Base-by-base conservation (phyloP, 1,140 invertebrate genomes). In the Cotesia typhae region DNA sequence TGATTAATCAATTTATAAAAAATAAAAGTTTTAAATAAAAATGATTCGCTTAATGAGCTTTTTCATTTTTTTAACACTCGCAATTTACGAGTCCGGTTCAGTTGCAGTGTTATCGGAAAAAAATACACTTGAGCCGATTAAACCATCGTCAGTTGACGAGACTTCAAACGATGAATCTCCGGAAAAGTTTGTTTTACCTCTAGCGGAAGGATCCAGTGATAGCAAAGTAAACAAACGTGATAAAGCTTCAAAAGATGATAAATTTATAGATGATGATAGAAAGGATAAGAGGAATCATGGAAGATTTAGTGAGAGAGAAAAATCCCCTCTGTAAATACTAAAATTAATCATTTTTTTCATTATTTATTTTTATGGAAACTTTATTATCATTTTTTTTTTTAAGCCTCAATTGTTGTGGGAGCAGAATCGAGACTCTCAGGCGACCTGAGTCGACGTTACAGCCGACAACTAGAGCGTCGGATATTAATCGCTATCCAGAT, bases 361-460 rank as follows among this genome's bases (percentile, higher is more conserved):
- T 20, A 4, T 47, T 6, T 10, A 10, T 36, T 66, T 35, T 38
- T 14, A 59, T 20, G 14, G 9, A 59, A 7, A 36, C 10, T 41
- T 17, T 71, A 41, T 70, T 2, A 70, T 14, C 7, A 60, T 59
- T 51, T 55, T 70, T 55, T 70, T 35, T 52, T 76, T 72, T 74
- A 82, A 77, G 80, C 70, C 75, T 74, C 67, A 79, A 74, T 41
- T 83, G 81, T 59, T 83, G 81, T 69, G 76, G 77, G 7, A 60
- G 70, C 17, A 81, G 71, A 71, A 76, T 79, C 55, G 73, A 67
- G 63, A 72, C 70, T 10, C 73, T 70, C 2, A n/a, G 55, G 37
- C 76, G 76, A 63, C 76, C 75, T 0, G 77, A 78, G 59, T 70
- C 68, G 0, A 51, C 17, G 14, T 7, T 59, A 51, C 57, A 53